Evolutionary conservation across 2,888 invertebrate genomes (phyloP).

Genomic region (Strigamia maritima): DNA sequence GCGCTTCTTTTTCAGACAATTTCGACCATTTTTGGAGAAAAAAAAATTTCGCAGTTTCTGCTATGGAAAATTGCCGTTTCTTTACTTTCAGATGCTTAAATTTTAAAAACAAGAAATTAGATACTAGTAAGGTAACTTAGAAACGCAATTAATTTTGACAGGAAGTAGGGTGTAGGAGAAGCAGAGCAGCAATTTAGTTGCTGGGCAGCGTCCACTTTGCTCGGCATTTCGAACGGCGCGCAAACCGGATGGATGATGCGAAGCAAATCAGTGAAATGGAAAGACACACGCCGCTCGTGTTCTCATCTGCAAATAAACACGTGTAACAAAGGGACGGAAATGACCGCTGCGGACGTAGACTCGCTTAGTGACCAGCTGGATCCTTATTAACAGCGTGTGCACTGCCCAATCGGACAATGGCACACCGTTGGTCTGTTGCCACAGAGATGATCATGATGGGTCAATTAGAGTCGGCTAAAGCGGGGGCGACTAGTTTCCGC

Average conservation of each 20-base stretch:
- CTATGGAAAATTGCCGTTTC: not conserved
- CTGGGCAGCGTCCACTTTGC: not conserved
- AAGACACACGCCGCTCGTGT: not conserved
- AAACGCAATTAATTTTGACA: not conserved
- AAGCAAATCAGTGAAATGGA: not conserved
- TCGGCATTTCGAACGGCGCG: not conserved
- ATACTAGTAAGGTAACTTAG: not conserved
- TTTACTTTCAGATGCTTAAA: not conserved
- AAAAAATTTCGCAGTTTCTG: too few species aligned
- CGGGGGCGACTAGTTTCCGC: not conserved
- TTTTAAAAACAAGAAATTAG: not conserved
- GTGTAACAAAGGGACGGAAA: not conserved
- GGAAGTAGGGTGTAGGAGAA: not conserved
- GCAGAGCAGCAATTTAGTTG: not conserved
- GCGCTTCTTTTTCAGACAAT: too few species aligned
- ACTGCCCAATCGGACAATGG: not conserved
- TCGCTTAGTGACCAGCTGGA: conserved; percentile 4
- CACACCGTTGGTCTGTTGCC: not conserved
- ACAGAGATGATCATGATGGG: not conserved
- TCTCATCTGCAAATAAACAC: not conserved
- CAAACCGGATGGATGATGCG: conserved; percentile 4
- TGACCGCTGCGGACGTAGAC: conserved; percentile 4
- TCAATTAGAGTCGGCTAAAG: not conserved
- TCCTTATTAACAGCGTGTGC: not conserved
- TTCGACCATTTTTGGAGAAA: too few species aligned